These are phyloP conservation scores for Colletes gigas DNA, from an alignment of 1,140 invertebrate genomes.

Conservation along the genomic window DNA sequence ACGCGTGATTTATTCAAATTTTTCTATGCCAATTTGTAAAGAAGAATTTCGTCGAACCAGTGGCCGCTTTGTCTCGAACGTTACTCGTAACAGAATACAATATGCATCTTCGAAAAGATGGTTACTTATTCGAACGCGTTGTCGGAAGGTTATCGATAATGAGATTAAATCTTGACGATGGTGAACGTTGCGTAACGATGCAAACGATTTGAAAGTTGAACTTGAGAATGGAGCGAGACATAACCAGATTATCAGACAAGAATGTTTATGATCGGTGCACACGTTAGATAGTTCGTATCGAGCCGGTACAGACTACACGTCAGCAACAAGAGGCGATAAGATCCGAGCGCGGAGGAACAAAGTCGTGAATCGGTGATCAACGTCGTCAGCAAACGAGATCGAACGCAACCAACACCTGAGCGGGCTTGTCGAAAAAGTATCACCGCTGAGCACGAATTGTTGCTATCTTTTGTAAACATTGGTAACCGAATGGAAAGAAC, in stretches of 20 bases:
- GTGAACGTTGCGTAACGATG: neutral
- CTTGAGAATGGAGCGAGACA: slow-evolving; percentile 34
- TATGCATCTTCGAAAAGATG: too few species aligned
- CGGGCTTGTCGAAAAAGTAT: neutral
- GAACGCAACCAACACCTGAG: slow-evolving; percentile 55
- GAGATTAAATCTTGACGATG: neutral
- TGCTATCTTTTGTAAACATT: neutral
- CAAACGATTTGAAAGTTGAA: slow-evolving; percentile 15
- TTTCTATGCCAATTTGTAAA: too few species aligned
- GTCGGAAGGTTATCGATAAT: too few species aligned
- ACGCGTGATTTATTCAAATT: too few species aligned
- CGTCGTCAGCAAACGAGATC: slow-evolving; percentile 56
- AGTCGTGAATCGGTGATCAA: slow-evolving; percentile 60
- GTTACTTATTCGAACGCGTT: too few species aligned
- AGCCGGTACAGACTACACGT: slow-evolving; percentile 61
- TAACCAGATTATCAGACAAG: slow-evolving; percentile 48
- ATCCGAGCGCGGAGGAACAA: slow-evolving; percentile 28
- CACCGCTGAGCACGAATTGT: neutral
- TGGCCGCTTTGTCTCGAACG: too few species aligned
- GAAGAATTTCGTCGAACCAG: too few species aligned
- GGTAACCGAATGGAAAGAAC: slow-evolving; percentile 1
- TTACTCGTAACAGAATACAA: too few species aligned
- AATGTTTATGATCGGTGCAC: slow-evolving; percentile 65
- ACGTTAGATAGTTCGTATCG: slow-evolving; percentile 61
- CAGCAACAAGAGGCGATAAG: slow-evolving; percentile 62